Evolutionary conservation across 1,140 invertebrate species (phyloP), one percentile per base, ranked within the genome.

Genomic region (Pinna nobilis): DNA sequence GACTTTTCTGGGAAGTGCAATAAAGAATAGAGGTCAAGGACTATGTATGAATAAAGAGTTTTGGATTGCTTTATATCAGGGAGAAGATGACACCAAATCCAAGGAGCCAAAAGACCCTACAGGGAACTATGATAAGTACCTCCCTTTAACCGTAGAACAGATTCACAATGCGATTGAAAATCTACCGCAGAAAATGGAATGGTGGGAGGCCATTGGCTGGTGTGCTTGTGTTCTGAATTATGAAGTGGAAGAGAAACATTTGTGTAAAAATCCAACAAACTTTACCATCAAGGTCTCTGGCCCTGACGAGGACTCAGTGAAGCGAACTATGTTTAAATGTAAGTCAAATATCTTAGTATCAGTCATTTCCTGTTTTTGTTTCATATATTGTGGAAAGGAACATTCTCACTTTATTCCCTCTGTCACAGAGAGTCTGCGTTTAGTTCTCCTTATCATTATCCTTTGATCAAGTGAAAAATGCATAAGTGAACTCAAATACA

Each of bases 151-250:
- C 11, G 69, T 50, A 0, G 37, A 71, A 23, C 25, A 76, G 13
- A 33, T 79, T 3, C 39, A 53, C 18, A 66, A 67, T n/a, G 67
- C 64, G 25, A 72, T 76, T 15, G 20, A 41, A 9, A 70, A 72
- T 11, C 67, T 81, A 5, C 81, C 81, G 20, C 41, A 66, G 41
- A 67, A 47, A 20, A 50, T 70, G 50, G 73, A 76, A 59, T 83
- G 79, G 73, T 77, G 68, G 61, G 82, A 83, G 61, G 79, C 75
- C 1, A 30, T 37, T 18, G 72, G 74, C 39, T 81, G 78, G 70
- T 77, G 73, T 71, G 59, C 70, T 13, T 61, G 70, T 55, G 74
- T 78, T 4, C 18, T 83, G 3, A 71, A 83, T 53, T 83, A 78
- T 64, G 57, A 67, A 11, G 60, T 37, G 13, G 75, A 77, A 37